These are phyloP conservation scores for Caenorhabditis wallacei DNA, from an alignment of 2,888 invertebrate genomes.

Conservation along the genomic window DNA sequence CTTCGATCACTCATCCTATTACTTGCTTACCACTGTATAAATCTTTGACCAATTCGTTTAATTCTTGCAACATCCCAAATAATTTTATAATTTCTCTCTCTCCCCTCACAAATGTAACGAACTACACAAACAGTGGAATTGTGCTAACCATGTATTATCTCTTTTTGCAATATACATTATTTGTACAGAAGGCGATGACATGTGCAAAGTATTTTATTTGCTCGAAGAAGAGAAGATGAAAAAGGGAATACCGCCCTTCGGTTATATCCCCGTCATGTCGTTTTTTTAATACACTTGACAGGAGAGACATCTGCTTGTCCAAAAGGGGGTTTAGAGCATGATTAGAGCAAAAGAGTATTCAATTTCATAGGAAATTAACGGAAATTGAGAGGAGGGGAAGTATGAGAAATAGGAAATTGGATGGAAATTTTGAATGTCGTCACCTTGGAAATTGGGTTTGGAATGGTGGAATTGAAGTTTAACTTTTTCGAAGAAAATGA, in stretches of 20 bases:
- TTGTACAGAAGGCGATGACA: conserved; percentile 32
- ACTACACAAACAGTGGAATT: conserved; percentile 12
- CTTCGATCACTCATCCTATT: too few relatives aligned
- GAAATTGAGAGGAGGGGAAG: conserved; percentile 4
- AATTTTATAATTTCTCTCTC: too few relatives aligned
- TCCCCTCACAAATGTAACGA: background rate
- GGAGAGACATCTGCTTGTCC: conserved; percentile 26
- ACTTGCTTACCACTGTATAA: too few relatives aligned
- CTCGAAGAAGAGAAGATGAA: background rate
- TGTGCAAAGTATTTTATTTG: conserved; percentile 39
- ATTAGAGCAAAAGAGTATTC: conserved; percentile 13
- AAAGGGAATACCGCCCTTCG: background rate
- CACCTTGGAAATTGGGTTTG: background rate
- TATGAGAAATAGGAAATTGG: background rate
- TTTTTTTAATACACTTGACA: conserved; percentile 12
- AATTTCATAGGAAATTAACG: conserved; percentile 14
- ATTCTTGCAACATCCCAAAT: too few relatives aligned
- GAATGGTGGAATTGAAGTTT: too few relatives aligned
- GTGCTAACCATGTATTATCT: conserved; percentile 30
- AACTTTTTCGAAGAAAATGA: too few relatives aligned
- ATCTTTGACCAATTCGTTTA: too few relatives aligned
- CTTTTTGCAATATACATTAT: conserved; percentile 22
- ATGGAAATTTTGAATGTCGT: background rate
- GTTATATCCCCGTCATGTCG: background rate
- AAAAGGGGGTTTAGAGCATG: conserved; percentile 29